A percentile compares a stretch with the other conserved stretches of the same genome.
phyloP scores from a whole-genome alignment of 1,140 invertebrate genomes.

The Apis cerana region DNA sequence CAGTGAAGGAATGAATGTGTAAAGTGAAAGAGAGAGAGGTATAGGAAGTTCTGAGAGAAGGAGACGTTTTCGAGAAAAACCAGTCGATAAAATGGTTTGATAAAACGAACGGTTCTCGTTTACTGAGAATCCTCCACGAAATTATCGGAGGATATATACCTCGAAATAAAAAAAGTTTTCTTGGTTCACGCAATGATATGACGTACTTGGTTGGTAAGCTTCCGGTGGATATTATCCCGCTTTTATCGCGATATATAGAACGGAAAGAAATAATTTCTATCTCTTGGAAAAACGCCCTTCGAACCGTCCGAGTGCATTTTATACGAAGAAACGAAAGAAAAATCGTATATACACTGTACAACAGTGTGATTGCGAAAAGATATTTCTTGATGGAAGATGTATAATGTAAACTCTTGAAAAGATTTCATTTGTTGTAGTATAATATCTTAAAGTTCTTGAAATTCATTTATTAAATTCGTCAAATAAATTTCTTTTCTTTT shows the following conservation, averaged over 20 bases:
- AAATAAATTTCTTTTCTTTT: background rate
- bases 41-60: no score
- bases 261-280: slow-evolving; percentile 12
- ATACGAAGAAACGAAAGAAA: background rate
- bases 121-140: background rate
- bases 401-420: background rate
- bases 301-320: slow-evolving; percentile 4
- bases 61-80: background rate
- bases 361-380: no score
- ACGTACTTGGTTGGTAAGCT: slow-evolving; percentile 24
- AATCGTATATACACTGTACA: no score
- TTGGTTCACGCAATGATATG: background rate
- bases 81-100: slow-evolving; percentile 37
- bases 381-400: background rate
- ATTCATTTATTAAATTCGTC: background rate
- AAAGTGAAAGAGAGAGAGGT: no score
- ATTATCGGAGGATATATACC: background rate
- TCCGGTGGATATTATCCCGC: background rate
- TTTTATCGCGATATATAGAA: slow-evolving; percentile 23
- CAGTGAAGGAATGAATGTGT: no score
- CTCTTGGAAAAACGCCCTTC: background rate
- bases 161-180: background rate
- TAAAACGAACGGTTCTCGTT: background rate
- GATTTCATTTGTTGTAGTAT: background rate
- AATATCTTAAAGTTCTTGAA: no score